Evolutionary conservation across 2,888 invertebrate genomes (phyloP).

Genomic region (Odontothrips loti): DNA sequence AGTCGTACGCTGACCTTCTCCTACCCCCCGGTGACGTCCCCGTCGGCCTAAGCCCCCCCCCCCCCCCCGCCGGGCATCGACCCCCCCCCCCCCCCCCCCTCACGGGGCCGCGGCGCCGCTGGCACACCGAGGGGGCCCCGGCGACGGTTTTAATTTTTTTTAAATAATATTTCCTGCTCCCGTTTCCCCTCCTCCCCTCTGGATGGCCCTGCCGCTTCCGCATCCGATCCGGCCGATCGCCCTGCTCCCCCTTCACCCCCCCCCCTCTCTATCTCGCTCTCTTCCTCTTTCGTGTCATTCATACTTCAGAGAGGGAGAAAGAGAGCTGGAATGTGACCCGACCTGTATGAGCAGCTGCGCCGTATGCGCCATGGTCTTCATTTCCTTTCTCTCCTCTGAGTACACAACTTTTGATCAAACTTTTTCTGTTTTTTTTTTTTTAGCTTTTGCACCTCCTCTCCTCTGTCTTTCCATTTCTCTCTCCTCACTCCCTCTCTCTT

Average conservation of each 20-base stretch:
- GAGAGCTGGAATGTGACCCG: background rate
- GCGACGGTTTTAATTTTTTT: too few relatives aligned
- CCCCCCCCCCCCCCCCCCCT: background rate
- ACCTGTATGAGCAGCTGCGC: background rate
- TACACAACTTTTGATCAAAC: background rate
- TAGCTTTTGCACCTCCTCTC: too few relatives aligned
- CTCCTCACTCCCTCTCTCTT: too few relatives aligned
- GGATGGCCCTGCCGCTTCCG: too few relatives aligned
- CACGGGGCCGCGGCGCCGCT: background rate
- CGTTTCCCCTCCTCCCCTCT: too few relatives aligned
- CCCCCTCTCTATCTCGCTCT: background rate
- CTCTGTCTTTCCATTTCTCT: background rate
- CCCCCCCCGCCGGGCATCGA: background rate
- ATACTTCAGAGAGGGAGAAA: too few relatives aligned
- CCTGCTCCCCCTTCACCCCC: background rate
- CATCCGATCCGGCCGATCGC: background rate
- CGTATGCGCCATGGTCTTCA: background rate
- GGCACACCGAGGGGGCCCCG: background rate
- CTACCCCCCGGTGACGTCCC: too few relatives aligned
- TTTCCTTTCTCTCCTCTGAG: background rate
- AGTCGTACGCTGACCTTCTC: too few relatives aligned
- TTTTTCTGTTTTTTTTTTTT: background rate
- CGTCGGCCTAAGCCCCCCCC: too few relatives aligned
- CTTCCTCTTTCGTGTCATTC: background rate
- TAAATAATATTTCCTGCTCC: too few relatives aligned